A percentile compares a stretch with the other conserved stretches of the same genome.
Evolutionary conservation across 1,140 invertebrate species (phyloP).

Genomic region (Pomacea maculata): DNA sequence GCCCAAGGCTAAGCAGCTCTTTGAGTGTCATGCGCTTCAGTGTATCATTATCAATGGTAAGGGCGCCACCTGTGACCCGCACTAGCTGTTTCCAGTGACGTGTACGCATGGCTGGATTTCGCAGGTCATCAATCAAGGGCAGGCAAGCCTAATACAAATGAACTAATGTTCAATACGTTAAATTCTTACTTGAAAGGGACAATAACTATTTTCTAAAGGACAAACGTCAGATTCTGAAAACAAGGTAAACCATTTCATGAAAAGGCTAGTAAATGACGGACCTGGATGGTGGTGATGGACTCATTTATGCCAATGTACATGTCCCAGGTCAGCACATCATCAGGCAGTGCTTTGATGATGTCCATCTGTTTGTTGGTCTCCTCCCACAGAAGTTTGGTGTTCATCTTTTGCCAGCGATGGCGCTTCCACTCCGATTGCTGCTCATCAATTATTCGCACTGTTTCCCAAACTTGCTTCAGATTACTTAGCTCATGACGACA

Average conservation of each 20-base stretch:
- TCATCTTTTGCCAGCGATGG: slow-evolving; percentile 65
- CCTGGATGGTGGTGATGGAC: slow-evolving; percentile 63
- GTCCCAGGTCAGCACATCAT: slow-evolving; percentile 62
- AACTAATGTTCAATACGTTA: background rate
- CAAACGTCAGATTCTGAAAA: no score
- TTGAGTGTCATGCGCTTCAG: slow-evolving; percentile 64
- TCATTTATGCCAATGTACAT: slow-evolving; percentile 61
- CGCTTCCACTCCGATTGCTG: slow-evolving; percentile 64
- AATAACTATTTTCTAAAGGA: background rate
- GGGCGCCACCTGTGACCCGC: slow-evolving; percentile 60
- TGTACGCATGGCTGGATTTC: slow-evolving; percentile 65
- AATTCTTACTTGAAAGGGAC: background rate
- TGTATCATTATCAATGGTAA: slow-evolving; percentile 63
- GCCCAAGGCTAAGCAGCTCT: slow-evolving; percentile 61
- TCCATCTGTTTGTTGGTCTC: slow-evolving; percentile 63
- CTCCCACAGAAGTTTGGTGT: slow-evolving; percentile 59
- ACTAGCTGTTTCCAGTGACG: slow-evolving; percentile 65
- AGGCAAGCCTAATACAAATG: slow-evolving; percentile 53
- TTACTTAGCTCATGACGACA: slow-evolving; percentile 60
- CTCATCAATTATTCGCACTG: slow-evolving; percentile 59
- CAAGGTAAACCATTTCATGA: background rate
- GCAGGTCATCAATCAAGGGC: slow-evolving; percentile 64
- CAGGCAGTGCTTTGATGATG: slow-evolving; percentile 55
- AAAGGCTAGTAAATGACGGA: slow-evolving; percentile 22
- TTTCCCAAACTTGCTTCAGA: slow-evolving; percentile 64